Conservation (phyloP, 2,888 invertebrate genomes). For the Scelioninae gen. 1 region DNA sequence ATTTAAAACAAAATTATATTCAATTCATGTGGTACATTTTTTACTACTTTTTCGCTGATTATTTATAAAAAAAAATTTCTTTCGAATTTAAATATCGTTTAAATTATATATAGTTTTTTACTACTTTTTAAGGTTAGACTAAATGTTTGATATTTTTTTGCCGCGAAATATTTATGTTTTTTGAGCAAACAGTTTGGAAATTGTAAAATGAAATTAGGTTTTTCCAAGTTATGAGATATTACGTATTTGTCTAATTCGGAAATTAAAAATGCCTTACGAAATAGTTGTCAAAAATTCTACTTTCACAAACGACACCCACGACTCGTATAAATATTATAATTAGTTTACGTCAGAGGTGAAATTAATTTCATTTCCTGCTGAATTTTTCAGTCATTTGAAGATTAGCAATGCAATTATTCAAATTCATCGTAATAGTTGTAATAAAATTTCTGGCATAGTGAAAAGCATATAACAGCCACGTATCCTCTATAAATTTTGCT, state of each 20-base stretch:
- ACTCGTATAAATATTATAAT: slow-evolving; percentile 17
- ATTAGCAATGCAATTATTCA: slow-evolving; percentile 33
- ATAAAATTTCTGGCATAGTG: slow-evolving; percentile 12
- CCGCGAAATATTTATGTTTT: not conserved
- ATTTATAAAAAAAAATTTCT: not conserved
- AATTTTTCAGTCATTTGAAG: slow-evolving; percentile 22
- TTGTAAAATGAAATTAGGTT: not conserved
- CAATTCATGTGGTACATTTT: slow-evolving; percentile 8
- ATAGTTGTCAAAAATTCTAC: not conserved
- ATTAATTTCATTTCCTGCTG: slow-evolving; percentile 34
- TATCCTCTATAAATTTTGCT: not conserved
- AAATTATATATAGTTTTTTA: too few species aligned
- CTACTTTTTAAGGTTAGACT: too few species aligned
- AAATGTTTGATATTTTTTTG: too few species aligned
- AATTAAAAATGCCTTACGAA: not conserved
- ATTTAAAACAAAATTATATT: slow-evolving; percentile 10
- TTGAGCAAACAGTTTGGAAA: not conserved
- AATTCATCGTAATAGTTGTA: slow-evolving; percentile 11
- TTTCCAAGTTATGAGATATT: not conserved
- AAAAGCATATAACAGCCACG: not conserved
- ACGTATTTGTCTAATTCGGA: not conserved
- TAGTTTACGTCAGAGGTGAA: slow-evolving; percentile 40
- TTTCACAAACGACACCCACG: slow-evolving; percentile 13
- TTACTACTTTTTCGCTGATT: not conserved
- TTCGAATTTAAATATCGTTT: too few species aligned